These are phyloP conservation scores for Wasmannia auropunctata DNA, from an alignment of 1,140 invertebrate species.

Conservation along the genomic window DNA sequence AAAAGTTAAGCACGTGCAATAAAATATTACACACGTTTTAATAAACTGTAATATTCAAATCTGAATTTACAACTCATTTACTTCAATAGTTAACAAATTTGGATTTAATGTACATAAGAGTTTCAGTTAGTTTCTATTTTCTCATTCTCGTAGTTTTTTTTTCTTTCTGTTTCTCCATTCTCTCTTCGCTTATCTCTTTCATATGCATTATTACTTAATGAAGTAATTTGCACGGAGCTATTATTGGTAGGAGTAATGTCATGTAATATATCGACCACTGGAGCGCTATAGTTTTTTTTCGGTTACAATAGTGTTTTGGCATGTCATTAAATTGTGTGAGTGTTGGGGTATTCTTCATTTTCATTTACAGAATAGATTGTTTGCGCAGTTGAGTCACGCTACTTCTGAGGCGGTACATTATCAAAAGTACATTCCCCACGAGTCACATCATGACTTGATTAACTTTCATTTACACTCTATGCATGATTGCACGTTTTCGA, in stretches of 20 bases:
- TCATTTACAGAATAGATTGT: background rate
- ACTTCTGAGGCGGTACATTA: background rate
- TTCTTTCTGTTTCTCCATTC: background rate
- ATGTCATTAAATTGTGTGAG: slow-evolving; percentile 24
- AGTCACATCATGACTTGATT: slow-evolving; percentile 20
- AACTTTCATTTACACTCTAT: slow-evolving; percentile 17
- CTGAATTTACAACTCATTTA: background rate
- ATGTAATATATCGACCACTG: slow-evolving; percentile 40
- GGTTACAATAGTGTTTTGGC: slow-evolving; percentile 27
- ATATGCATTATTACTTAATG: background rate
- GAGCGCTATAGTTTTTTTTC: slow-evolving; percentile 70
- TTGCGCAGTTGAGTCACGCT: background rate
- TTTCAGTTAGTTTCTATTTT: background rate
- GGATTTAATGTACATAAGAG: background rate
- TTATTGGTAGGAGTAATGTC: background rate
- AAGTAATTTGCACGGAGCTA: background rate
- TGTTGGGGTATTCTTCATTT: slow-evolving; percentile 32
- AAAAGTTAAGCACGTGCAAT: background rate
- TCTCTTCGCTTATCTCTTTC: background rate
- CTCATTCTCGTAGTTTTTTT: background rate
- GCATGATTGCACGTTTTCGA: background rate
- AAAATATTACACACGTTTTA: background rate
- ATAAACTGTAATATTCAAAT: background rate
- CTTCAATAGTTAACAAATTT: background rate
- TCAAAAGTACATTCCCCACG: slow-evolving; percentile 16